These are phyloP conservation scores for Chelonus insularis DNA, from an alignment of 1,140 invertebrate species.

Conservation along the genomic window DNA sequence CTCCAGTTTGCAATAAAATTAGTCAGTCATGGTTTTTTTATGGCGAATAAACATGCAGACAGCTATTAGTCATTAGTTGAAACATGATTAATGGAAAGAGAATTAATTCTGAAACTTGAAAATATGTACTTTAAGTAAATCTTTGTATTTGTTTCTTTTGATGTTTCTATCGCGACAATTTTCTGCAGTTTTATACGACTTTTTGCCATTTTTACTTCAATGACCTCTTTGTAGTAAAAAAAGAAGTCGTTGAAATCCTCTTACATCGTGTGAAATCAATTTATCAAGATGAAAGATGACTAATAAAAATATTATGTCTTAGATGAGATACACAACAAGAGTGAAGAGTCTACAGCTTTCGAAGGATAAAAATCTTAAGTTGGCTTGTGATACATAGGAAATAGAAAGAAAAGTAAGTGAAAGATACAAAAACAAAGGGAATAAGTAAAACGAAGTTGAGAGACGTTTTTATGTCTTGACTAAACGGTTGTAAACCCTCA, in stretches of 20 bases:
- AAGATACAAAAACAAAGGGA: neutral
- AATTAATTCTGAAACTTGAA: too few relatives aligned
- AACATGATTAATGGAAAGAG: too few relatives aligned
- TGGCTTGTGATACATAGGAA: conserved; percentile 8
- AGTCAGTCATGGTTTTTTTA: too few relatives aligned
- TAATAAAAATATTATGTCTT: conserved; percentile 45
- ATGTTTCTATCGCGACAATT: too few relatives aligned
- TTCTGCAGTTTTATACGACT: too few relatives aligned
- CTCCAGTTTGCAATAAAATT: too few relatives aligned
- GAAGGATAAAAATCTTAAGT: neutral
- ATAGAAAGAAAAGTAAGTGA: conserved; percentile 5
- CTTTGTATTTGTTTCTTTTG: too few relatives aligned
- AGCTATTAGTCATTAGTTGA: too few relatives aligned
- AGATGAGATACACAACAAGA: neutral
- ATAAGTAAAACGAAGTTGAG: conserved; percentile 17
- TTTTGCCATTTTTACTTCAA: neutral
- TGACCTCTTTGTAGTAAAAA: neutral
- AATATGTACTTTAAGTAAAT: too few relatives aligned
- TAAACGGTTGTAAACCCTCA: conserved; percentile 41
- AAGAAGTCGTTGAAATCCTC: conserved; percentile 27
- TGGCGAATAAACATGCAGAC: too few relatives aligned
- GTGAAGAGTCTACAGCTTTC: neutral
- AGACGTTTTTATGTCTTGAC: conserved; percentile 42
- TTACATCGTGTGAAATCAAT: conserved; percentile 36
- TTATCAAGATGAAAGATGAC: conserved; percentile 35